A percentile compares a stretch with the other conserved stretches of the same genome.
Conservation (phyloP, 1,140 invertebrate species). For the Capitella teleta region DNA sequence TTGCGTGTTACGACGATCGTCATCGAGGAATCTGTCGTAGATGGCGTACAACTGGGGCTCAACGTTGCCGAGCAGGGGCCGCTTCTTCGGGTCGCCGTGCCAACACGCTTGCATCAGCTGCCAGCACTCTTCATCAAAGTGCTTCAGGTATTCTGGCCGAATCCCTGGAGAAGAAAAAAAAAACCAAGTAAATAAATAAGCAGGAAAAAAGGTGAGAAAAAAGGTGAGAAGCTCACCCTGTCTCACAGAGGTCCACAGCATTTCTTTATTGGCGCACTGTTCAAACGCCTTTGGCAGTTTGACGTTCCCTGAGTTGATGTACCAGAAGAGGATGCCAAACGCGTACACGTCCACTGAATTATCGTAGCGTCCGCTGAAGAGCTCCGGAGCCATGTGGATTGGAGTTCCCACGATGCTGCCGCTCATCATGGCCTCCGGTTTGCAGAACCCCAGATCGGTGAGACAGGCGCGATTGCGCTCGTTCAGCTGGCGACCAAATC, state of each 20-base stretch:
- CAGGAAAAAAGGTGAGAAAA: neutral
- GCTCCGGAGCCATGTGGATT: conserved; percentile 84
- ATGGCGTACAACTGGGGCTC: conserved; percentile 48
- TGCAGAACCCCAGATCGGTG: conserved; percentile 82
- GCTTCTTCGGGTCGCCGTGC: conserved; percentile 58
- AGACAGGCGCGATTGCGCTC: conserved; percentile 62
- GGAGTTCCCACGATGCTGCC: conserved; percentile 62
- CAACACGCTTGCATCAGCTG: conserved; percentile 75
- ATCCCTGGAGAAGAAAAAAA: conserved; percentile 36
- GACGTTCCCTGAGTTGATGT: conserved; percentile 72
- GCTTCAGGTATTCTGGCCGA: conserved; percentile 61
- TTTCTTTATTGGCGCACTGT: conserved; percentile 76
- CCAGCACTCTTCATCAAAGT: conserved; percentile 73
- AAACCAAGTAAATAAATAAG: neutral
- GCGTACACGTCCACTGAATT: conserved; percentile 81
- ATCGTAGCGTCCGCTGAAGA: conserved; percentile 65
- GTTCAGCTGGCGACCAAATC: conserved; percentile 49
- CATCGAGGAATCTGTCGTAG: conserved; percentile 3
- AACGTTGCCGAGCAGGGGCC: conserved; percentile 69
- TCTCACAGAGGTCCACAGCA: conserved; percentile 71
- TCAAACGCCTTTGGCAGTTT: conserved; percentile 70
- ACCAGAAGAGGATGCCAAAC: conserved; percentile 86
- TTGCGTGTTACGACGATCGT: too few relatives aligned
- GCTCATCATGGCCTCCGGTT: conserved; percentile 82
- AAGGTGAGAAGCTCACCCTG: conserved; percentile 50